Evolutionary conservation across 2,797 vertebrate species (phyloP).

Genomic region (Orientallactaga sibirica): DNA sequence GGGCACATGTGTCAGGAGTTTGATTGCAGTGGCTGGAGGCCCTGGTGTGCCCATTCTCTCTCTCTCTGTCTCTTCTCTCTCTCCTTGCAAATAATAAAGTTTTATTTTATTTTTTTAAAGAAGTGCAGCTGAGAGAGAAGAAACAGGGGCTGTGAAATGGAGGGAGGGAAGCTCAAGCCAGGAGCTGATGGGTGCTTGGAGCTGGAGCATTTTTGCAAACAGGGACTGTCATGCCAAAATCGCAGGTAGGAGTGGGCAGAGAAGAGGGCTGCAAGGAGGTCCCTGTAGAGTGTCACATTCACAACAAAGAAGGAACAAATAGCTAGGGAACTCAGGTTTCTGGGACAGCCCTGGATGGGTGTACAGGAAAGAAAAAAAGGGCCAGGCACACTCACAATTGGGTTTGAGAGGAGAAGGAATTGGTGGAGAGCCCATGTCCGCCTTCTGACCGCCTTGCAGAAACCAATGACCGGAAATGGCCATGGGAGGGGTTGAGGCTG

Average conservation of each 20-base stretch:
- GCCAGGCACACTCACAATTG: not conserved
- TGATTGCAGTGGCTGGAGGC: too few relatives aligned
- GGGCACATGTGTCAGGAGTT: too few relatives aligned
- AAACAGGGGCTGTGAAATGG: not conserved
- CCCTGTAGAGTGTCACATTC: not conserved
- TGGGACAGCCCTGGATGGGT: not conserved
- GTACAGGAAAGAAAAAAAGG: not conserved
- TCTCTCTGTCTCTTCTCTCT: too few relatives aligned
- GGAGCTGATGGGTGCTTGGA: fast-evolving
- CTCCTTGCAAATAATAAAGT: too few relatives aligned
- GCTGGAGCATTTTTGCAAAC: not conserved
- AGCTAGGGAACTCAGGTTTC: not conserved
- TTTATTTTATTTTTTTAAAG: too few relatives aligned
- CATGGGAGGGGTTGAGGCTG: not conserved
- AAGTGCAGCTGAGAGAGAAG: not conserved
- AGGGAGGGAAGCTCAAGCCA: not conserved
- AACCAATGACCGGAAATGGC: not conserved
- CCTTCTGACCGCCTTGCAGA: not conserved
- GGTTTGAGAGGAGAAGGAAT: not conserved
- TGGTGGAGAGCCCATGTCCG: too few relatives aligned
- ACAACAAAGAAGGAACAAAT: conserved; percentile 23
- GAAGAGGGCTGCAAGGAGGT: not conserved
- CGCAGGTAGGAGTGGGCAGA: not conserved
- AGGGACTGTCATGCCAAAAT: not conserved
- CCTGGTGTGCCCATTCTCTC: too few relatives aligned